Percentiles rank a stretch among this genome's conserved stretches.
Conservation (phyloP, 2,113 vertebrate genomes). For the Oreochromis spilurus region DNA sequence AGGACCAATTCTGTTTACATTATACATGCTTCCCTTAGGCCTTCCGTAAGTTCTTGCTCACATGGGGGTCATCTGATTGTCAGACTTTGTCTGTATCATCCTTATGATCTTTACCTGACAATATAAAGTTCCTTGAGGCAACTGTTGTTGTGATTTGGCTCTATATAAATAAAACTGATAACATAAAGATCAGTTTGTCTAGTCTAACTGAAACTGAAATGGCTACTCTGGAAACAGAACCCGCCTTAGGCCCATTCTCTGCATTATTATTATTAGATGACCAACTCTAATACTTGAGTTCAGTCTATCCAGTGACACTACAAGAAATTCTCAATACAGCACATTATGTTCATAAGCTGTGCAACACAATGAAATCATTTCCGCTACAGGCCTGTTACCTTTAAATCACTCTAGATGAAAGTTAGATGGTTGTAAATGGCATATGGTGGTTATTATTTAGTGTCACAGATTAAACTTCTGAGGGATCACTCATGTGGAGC, state of each 20-base stretch:
- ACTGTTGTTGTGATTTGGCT: background rate
- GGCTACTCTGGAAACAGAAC: background rate
- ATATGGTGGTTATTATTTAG: constrained; percentile 32
- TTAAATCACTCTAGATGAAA: constrained; percentile 25
- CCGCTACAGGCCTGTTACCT: background rate
- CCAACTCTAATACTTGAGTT: background rate
- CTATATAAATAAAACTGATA: background rate
- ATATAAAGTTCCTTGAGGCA: background rate
- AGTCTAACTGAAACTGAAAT: background rate
- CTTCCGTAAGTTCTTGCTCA: background rate
- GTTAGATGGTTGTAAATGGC: constrained; percentile 6
- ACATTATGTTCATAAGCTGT: background rate
- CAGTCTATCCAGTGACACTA: background rate
- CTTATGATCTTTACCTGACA: background rate
- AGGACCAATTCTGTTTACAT: too few relatives aligned
- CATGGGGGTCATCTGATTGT: background rate
- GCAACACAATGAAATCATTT: background rate
- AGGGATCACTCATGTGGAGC: constrained; percentile 21
- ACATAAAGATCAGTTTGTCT: background rate
- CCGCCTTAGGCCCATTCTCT: background rate
- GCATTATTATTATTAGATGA: background rate
- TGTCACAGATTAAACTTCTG: constrained; percentile 15
- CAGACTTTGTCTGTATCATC: background rate
- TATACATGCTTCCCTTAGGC: too few relatives aligned
- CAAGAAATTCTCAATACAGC: background rate